Evolutionary conservation across 2,888 invertebrate genomes (phyloP), one percentile per base, ranked within the genome.

Genomic region (Tenthredo livida): DNA sequence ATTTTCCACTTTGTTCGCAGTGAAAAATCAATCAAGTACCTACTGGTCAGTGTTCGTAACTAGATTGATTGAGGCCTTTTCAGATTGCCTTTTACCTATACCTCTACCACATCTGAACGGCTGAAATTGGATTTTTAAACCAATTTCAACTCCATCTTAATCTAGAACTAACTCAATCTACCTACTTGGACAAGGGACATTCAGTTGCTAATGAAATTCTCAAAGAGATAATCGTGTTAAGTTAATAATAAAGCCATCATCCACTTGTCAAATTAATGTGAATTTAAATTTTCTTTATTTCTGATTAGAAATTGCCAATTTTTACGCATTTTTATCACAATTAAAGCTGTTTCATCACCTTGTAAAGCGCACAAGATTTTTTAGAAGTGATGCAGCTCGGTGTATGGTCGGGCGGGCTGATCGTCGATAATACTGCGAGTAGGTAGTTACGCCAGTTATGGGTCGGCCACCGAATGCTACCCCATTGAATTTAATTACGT

Each of bases 51-150:
- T 29, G 50, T 25, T 29, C 7, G 54, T 29, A 25, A 77, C 40
- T 54, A 21, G 50, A 54, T 77, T 77, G 54, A 33, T 77, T 25
- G 50, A 50, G 33, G 54, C 10, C 33, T 77, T 54, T 33, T 2
- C 54, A 50, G 54, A 77, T 47, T 77, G 77, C 50, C 77, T 77
- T 77, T 50, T 29, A 29, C 29, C 4, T 29, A 25, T 77, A 54
- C 10, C 40, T 40, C 9, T 43, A 29, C 29, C 72, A 43, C 43
- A 72, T 43, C 37, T 21, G 21, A 43, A 43, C 72, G 21, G 7
- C 9, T 40, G 58, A 2, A 58, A 80, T 80, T 80, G 80, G 80
- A 80, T 80, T 80, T 65, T 80, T 61, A 80, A 65, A 80, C 40
- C 40, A 80, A 80, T 80, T 80, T 61, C 33, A 54, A 54, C 12